Evolutionary conservation across 2,797 vertebrate species (phyloP).

Genomic region (Xenentodon cancila): DNA sequence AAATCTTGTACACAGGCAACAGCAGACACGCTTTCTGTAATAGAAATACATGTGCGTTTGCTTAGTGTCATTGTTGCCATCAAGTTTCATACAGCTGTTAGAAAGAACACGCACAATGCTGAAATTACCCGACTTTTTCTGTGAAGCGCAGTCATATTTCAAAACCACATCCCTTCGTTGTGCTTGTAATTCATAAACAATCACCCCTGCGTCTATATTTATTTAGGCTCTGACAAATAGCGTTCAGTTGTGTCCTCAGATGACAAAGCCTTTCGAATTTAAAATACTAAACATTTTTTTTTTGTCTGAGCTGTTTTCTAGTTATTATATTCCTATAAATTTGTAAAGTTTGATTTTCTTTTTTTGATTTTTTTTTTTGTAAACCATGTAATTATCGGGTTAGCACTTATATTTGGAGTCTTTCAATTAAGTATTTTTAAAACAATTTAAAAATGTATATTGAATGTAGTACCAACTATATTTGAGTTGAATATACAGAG

Average conservation of each 20-base stretch:
- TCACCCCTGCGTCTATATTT: too few relatives aligned
- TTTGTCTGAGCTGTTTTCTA: slow-evolving; percentile 23
- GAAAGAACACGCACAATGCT: slow-evolving; percentile 24
- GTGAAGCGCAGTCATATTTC: slow-evolving; percentile 27
- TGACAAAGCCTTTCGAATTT: slow-evolving; percentile 20
- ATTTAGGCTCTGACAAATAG: slow-evolving; percentile 24
- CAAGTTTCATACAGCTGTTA: slow-evolving; percentile 29
- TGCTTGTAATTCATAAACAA: slow-evolving; percentile 22
- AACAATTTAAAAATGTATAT: not conserved
- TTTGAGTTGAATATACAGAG: slow-evolving; percentile 15
- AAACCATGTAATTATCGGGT: slow-evolving; percentile 1
- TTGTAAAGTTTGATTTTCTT: not conserved
- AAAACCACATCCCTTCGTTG: slow-evolving; percentile 16
- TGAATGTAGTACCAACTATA: slow-evolving; percentile 3
- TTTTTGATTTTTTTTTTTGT: not conserved
- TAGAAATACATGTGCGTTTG: slow-evolving; percentile 35
- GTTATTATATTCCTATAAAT: slow-evolving; percentile 11
- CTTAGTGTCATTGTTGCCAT: slow-evolving; percentile 27
- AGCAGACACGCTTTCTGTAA: slow-evolving; percentile 36
- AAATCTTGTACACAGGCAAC: slow-evolving; percentile 42
- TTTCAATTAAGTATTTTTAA: slow-evolving; percentile 10
- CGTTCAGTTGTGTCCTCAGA: slow-evolving; percentile 14
- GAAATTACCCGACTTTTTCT: slow-evolving; percentile 29
- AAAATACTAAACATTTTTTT: slow-evolving; percentile 23
- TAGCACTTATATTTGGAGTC: slow-evolving; percentile 2